Percentiles rank a stretch among this genome's conserved stretches.
These are phyloP conservation scores for Philopotamus ludificatus DNA, from an alignment of 1,140 invertebrate species.

Conservation along the genomic window DNA sequence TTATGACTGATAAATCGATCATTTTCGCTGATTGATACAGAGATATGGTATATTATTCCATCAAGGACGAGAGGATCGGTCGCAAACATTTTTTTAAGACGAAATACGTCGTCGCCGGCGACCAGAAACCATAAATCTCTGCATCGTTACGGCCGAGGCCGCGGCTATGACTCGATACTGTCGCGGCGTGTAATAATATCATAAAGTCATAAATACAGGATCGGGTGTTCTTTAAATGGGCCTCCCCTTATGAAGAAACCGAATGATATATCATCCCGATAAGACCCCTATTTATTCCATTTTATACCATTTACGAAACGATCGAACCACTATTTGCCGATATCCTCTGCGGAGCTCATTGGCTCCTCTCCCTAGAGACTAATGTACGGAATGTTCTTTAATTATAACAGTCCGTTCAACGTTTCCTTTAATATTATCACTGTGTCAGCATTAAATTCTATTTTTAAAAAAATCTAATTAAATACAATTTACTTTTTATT, in stretches of 20 bases:
- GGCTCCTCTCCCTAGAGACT: background rate
- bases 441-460: no score
- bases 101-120: no score
- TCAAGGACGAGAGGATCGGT: no score
- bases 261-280: constrained; percentile 30
- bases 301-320: constrained; percentile 19
- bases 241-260: constrained; percentile 10
- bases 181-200: constrained; percentile 8
- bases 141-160: constrained; percentile 23
- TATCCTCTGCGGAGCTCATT: constrained; percentile 25
- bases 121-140: constrained; percentile 28
- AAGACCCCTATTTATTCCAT: constrained; percentile 32
- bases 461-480: no score
- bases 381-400: no score
- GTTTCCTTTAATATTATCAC: no score
- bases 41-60: no score
- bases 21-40: no score
- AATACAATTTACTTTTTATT: no score
- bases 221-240: constrained; percentile 9
- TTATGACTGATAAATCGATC: no score
- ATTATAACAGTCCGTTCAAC: no score
- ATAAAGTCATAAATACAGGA: constrained; percentile 21
- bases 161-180: background rate
- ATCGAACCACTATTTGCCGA: constrained; percentile 30
- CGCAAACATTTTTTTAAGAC: no score